Evolutionary conservation across 2,113 vertebrate genomes (phyloP).

Genomic region (Hylia prasina): DNA sequence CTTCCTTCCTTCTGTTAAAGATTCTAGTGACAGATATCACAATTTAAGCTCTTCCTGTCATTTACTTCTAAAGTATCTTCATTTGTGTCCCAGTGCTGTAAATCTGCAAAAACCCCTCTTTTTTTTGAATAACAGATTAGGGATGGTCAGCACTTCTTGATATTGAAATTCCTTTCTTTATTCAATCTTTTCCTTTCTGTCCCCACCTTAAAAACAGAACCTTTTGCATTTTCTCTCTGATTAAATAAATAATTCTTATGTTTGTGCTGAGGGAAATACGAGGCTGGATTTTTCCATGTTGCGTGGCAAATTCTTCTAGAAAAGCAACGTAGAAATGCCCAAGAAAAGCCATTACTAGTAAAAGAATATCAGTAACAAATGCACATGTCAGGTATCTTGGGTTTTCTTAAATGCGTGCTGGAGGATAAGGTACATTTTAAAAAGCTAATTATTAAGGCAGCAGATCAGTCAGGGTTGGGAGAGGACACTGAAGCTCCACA

Average conservation of each 20-base stretch:
- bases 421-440: not conserved
- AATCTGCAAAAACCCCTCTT: not conserved
- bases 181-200: not conserved
- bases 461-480: not conserved
- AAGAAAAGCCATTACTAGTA: not conserved
- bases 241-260: not conserved
- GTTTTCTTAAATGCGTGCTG: not conserved
- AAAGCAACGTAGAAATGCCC: not conserved
- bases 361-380: not conserved
- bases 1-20: not conserved
- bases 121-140: not conserved
- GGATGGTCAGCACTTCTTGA: not conserved
- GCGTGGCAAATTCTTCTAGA: not conserved
- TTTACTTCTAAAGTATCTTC: not conserved
- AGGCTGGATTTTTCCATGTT: not conserved
- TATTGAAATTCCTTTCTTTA: not conserved
- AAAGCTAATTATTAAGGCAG: not conserved
- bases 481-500: not conserved
- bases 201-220: not conserved
- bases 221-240: not conserved
- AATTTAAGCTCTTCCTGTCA: not conserved
- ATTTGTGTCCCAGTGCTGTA: not conserved
- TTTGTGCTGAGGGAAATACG: accelerated
- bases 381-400: not conserved
- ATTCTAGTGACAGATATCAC: not conserved